phyloP scores from a whole-genome alignment of 2,113 vertebrate species.

The Numida meleagris region DNA sequence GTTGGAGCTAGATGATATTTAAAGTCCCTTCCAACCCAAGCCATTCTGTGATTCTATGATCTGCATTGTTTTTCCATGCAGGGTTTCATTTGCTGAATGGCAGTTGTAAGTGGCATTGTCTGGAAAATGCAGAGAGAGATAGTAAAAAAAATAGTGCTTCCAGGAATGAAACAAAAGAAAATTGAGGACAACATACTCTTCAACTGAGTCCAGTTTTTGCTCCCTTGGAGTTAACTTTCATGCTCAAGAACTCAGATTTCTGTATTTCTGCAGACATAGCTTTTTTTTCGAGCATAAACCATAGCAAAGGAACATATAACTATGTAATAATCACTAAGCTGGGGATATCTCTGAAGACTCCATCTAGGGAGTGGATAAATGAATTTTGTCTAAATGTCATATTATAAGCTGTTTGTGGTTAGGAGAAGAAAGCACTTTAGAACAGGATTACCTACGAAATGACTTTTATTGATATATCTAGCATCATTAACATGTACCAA shows the following conservation, averaged over 20 bases:
- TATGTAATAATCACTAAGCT: not conserved
- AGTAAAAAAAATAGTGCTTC: not conserved
- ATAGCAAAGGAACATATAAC: not conserved
- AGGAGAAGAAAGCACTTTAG: constrained; percentile 37
- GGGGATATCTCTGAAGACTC: not conserved
- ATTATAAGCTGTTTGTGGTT: constrained; percentile 29
- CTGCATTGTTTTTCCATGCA: not conserved
- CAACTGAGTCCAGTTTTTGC: not conserved
- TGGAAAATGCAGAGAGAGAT: not conserved
- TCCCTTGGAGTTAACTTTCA: not conserved
- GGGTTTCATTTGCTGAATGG: not conserved
- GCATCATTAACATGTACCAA: not conserved
- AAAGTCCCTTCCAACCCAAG: not conserved
- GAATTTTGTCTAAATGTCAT: constrained; percentile 34
- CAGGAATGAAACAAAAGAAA: not conserved
- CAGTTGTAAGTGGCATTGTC: not conserved
- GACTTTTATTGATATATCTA: constrained; percentile 49
- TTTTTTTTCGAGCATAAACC: not conserved
- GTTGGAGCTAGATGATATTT: not conserved
- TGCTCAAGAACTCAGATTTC: not conserved
- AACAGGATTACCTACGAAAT: constrained; percentile 36
- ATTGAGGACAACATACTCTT: not conserved
- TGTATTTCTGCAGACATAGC: not conserved
- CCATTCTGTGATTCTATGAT: not conserved
- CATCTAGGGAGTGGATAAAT: not conserved